Conservation (phyloP, 2,797 vertebrate species). For the Coendou prehensilis region DNA sequence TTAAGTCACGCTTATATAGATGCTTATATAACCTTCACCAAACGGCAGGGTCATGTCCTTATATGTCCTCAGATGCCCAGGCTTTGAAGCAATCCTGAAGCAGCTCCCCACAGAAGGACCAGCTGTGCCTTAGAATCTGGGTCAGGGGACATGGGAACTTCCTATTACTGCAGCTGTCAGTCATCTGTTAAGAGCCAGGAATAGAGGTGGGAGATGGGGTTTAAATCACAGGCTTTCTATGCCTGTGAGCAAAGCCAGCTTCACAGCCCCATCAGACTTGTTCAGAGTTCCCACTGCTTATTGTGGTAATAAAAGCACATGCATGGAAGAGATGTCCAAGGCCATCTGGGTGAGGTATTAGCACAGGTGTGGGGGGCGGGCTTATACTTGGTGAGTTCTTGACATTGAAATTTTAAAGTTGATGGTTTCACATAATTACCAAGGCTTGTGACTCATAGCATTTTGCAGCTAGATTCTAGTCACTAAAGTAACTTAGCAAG, state of each 20-base stretch:
- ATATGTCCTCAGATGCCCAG: not conserved
- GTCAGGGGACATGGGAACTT: not conserved
- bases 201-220: too few relatives aligned
- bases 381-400: not conserved
- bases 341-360: accelerated
- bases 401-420: not conserved
- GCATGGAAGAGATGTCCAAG: accelerated
- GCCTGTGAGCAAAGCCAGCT: not conserved
- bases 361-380: not conserved
- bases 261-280: too few relatives aligned
- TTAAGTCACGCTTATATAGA: not conserved
- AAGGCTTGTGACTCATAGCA: not conserved
- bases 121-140: not conserved
- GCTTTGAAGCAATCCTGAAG: not conserved
- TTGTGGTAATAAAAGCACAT: not conserved
- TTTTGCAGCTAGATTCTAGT: not conserved
- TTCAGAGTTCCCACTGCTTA: accelerated
- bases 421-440: not conserved
- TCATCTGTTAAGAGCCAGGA: not conserved
- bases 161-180: not conserved
- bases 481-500: not conserved
- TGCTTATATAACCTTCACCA: not conserved
- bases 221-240: not conserved
- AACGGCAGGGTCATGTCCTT: not conserved
- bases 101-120: not conserved